phyloP scores from a whole-genome alignment of 2,888 invertebrate genomes.

The Capitulum mitella region DNA sequence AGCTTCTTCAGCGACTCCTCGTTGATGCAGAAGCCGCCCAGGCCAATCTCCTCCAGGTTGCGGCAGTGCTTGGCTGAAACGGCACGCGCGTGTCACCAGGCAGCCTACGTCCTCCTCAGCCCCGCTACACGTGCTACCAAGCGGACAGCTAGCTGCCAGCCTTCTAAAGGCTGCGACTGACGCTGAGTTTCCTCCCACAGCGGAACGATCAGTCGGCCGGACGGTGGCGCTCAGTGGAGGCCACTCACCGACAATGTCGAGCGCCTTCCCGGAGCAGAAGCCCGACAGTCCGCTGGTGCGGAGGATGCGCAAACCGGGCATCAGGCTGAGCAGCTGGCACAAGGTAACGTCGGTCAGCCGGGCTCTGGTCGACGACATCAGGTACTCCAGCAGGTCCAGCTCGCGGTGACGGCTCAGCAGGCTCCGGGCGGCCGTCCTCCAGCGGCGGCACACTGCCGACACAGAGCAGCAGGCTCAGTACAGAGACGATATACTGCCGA shows the following conservation, averaged over 20 bases:
- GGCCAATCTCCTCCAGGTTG: not conserved
- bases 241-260: constrained; percentile 5
- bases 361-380: no score
- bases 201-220: no score
- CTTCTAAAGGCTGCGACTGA: no score
- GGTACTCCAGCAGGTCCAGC: not conserved
- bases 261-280: constrained; percentile 5
- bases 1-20: not conserved
- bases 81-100: not conserved
- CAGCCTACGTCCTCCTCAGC: no score
- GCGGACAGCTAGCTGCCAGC: no score
- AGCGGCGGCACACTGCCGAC: not conserved
- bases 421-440: not conserved
- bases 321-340: not conserved
- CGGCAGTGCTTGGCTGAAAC: not conserved
- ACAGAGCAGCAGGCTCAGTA: no score
- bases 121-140: no score
- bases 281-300: not conserved
- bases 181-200: no score
- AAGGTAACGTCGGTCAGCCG: not conserved
- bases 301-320: not conserved
- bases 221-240: no score
- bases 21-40: constrained; percentile 16
- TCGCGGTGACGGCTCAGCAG: not conserved
- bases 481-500: no score